phyloP scores from a whole-genome alignment of 2,113 vertebrate species.

The Bubo blakistoni region DNA sequence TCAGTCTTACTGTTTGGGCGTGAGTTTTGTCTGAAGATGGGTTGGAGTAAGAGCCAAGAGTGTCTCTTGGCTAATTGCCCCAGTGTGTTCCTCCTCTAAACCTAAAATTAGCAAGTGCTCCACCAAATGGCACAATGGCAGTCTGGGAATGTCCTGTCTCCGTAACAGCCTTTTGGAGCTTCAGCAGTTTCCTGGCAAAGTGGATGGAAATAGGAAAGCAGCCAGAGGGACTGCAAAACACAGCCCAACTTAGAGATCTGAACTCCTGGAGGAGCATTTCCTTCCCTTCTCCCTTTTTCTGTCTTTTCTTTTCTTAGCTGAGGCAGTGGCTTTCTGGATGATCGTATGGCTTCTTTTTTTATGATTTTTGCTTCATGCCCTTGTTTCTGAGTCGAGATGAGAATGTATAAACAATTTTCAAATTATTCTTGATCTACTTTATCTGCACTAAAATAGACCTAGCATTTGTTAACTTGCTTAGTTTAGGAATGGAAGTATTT shows the following conservation, averaged over 20 bases:
- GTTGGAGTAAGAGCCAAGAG: conserved; percentile 32
- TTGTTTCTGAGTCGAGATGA: neutral
- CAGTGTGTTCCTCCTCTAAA: conserved; percentile 33
- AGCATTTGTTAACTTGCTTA: neutral
- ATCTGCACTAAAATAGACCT: neutral
- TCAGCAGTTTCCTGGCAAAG: conserved; percentile 72
- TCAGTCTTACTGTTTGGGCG: neutral
- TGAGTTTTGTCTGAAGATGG: conserved; percentile 44
- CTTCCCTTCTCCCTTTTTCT: neutral
- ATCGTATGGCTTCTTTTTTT: neutral
- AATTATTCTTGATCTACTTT: neutral
- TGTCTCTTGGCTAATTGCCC: conserved; percentile 60
- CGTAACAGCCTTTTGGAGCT: conserved; percentile 74
- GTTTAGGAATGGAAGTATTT: neutral
- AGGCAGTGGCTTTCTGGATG: neutral
- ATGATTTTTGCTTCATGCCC: neutral
- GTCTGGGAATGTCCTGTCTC: conserved; percentile 79
- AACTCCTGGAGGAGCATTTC: neutral
- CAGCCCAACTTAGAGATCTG: conserved; percentile 4
- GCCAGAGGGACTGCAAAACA: conserved; percentile 80
- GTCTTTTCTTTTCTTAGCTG: neutral
- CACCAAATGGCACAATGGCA: conserved; percentile 67
- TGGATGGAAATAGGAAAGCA: conserved; percentile 79
- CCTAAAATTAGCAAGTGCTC: conserved; percentile 76
- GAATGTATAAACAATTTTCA: neutral